phyloP scores from a whole-genome alignment of 2,888 invertebrate species.

The Tipula helvola region DNA sequence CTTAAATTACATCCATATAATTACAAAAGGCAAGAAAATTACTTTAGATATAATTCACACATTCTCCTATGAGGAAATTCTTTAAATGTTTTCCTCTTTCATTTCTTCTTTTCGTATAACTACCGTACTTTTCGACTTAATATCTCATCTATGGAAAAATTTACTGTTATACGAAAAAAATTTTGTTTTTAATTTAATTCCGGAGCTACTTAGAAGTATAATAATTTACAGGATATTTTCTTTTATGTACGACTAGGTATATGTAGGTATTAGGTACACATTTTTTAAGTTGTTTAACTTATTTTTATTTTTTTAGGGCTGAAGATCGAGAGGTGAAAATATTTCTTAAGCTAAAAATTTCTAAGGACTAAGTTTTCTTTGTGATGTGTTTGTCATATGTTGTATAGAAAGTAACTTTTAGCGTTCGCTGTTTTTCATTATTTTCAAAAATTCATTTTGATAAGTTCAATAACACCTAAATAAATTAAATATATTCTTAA shows the following conservation, averaged over 20 bases:
- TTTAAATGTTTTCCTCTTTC: not conserved
- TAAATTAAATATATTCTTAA: not conserved
- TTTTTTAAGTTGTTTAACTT: not conserved
- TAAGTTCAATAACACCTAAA: not conserved
- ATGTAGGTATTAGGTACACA: not conserved
- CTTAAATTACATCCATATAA: not conserved
- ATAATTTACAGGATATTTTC: not conserved
- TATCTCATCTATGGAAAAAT: not conserved
- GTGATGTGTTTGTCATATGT: too few species aligned
- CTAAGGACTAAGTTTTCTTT: too few species aligned
- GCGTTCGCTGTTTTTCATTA: not conserved
- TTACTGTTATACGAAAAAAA: not conserved
- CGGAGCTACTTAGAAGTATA: not conserved
- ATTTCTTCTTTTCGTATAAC: not conserved
- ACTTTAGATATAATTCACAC: constrained; percentile 4
- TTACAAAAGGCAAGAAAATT: not conserved
- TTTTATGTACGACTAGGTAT: not conserved
- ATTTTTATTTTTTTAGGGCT: too few species aligned
- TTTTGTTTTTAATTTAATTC: not conserved
- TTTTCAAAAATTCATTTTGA: not conserved
- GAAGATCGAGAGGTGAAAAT: too few species aligned
- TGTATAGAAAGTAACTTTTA: not conserved
- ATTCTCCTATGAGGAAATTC: not conserved
- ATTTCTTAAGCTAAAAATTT: too few species aligned
- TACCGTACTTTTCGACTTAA: not conserved